Base-by-base conservation (phyloP, 92 coral and sea anemone genomes). In the Heteractis magnifica region DNA sequence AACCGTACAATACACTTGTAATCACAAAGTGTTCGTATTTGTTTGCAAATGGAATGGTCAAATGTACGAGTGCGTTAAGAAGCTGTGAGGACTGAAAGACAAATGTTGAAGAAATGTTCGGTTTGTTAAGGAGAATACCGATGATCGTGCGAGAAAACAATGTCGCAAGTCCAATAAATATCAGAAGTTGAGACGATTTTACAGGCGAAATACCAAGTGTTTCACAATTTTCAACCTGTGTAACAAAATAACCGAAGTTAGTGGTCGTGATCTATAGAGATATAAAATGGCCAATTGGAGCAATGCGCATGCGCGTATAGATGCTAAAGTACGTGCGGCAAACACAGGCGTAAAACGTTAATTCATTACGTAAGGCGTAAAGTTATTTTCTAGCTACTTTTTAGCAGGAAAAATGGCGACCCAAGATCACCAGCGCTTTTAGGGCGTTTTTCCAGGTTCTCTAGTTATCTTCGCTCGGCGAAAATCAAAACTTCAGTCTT, bases 161-260 rank as follows among this genome's bases (percentile, higher is more conserved):
- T 34, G 92, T 81, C 4, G 90, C 58, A 8, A 89, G 64, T 5
- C 92, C 92, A 59, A 81, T 86, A 79, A 77, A 89, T 20, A 89
- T 75, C 7, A 80, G 81, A 21, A 89, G 92, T 20, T 44, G 59
- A n/a, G 92, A 86, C 11, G 92, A 86, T 8, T 56, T 75, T 59
- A 78, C 52, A n/a, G 92, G 78, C 23, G 87, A 51, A 48, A 89
- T 78, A 10, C 92, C 92, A 72, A 82, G 72, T 49, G 78, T 87
- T 74, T 73, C 92, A 75, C 90, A 77, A 71, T 65, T 75, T 41
- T 64, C 79, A 44, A 89, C 90, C 92, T 89, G 86, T 10, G n/a
- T 52, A 52, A 49, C 52, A 62, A 75, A 59, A 73, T 50, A 5
- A 72, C 82, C 16, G 15, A 2, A 68, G 73, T 68, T 68, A 68